Conservation (phyloP, 2,113 vertebrate species). For the Campylomormyrus numenius region DNA sequence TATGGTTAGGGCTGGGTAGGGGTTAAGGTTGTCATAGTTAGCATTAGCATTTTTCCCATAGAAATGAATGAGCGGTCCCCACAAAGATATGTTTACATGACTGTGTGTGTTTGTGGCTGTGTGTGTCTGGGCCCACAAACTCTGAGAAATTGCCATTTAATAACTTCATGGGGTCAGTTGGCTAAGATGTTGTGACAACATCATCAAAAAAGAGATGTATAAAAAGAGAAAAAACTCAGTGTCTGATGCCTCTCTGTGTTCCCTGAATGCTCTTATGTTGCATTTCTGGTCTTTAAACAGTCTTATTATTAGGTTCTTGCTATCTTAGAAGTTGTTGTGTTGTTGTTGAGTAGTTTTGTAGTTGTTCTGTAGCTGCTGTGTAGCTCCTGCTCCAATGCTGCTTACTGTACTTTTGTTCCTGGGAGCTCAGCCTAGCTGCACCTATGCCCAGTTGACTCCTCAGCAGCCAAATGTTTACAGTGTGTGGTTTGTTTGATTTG, state of each 20-base stretch:
- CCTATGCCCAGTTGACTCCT: not conserved
- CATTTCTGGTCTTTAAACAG: not conserved
- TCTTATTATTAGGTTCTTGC: not conserved
- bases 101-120: not conserved
- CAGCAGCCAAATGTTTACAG: not conserved
- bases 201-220: not conserved
- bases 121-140: not conserved
- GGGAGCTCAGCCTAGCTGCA: not conserved
- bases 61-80: too few relatives aligned
- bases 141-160: not conserved
- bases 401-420: not conserved
- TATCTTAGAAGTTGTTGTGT: not conserved
- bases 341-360: not conserved
- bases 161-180: not conserved
- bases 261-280: not conserved
- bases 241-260: not conserved
- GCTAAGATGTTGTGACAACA: not conserved
- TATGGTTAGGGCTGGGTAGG: too few relatives aligned
- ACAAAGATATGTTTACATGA: too few relatives aligned
- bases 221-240: not conserved
- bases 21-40: too few relatives aligned
- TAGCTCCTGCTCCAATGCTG: too few relatives aligned
- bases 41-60: too few relatives aligned
- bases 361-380: not conserved
- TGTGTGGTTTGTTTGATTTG: not conserved